These are phyloP conservation scores for Pimephales promelas DNA, from an alignment of 2,113 vertebrate species.

Conservation along the genomic window DNA sequence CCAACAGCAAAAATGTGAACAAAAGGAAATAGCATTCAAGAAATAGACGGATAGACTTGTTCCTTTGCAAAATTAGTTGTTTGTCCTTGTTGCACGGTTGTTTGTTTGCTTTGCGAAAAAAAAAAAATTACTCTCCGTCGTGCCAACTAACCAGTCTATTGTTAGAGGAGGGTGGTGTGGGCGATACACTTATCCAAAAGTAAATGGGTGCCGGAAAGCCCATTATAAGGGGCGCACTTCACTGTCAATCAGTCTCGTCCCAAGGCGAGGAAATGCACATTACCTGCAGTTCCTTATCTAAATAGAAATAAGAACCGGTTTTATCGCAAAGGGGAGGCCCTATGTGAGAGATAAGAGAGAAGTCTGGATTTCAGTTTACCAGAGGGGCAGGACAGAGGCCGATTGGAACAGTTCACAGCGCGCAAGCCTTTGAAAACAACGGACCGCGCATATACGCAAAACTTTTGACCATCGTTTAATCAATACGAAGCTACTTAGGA, in stretches of 20 bases:
- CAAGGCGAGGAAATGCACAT: constrained; percentile 74
- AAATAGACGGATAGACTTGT: not conserved
- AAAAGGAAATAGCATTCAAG: not conserved
- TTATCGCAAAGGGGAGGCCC: constrained; percentile 82
- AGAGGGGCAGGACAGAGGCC: constrained; percentile 66
- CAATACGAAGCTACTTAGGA: not conserved
- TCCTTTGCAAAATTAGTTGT: constrained; percentile 58
- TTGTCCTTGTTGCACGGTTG: constrained; percentile 72
- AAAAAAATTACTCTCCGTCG: constrained; percentile 62
- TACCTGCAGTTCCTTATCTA: constrained; percentile 84
- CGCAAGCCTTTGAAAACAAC: constrained; percentile 56
- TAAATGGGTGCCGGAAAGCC: constrained; percentile 77
- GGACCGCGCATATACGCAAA: not conserved
- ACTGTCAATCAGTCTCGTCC: constrained; percentile 78
- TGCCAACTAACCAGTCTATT: constrained; percentile 71
- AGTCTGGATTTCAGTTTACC: constrained; percentile 58
- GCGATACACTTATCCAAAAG: constrained; percentile 72
- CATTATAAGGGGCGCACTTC: constrained; percentile 75
- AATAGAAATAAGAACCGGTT: constrained; percentile 85
- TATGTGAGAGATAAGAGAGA: constrained; percentile 78
- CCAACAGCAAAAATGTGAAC: constrained; percentile 15
- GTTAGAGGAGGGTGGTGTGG: constrained; percentile 70
- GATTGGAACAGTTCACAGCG: constrained; percentile 52
- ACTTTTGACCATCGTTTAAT: not conserved
- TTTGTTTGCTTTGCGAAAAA: constrained; percentile 71